Percentiles rank a stretch among this genome's conserved stretches.
Evolutionary conservation across 2,888 invertebrate genomes (phyloP).

Genomic region (Drosophila limbata): DNA sequence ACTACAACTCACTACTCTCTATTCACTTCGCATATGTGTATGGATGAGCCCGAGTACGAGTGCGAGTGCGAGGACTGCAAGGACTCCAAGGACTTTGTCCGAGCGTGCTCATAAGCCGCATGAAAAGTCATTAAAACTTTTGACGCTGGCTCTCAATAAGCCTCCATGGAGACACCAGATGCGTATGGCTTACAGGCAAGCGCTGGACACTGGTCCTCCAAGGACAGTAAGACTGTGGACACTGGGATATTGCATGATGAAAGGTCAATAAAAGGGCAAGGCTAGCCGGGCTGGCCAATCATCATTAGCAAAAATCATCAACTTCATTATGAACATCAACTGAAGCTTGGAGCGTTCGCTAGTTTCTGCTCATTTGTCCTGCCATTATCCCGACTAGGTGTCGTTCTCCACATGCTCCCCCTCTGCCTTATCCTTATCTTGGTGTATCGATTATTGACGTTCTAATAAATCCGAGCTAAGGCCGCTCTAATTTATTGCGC

Average conservation of each 20-base stretch:
- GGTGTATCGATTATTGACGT: conserved; percentile 68
- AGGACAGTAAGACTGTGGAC: not conserved
- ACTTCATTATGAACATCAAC: conserved; percentile 20
- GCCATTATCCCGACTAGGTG: conserved; percentile 27
- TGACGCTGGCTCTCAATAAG: conserved; percentile 50
- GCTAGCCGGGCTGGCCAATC: conserved; percentile 33
- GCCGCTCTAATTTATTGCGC: conserved; percentile 70
- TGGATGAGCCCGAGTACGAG: not conserved
- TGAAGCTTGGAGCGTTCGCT: not conserved
- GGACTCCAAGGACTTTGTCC: conserved; percentile 28
- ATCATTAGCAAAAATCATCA: conserved; percentile 5
- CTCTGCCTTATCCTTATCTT: not conserved
- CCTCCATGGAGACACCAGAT: conserved; percentile 43
- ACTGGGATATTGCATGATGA: conserved; percentile 36
- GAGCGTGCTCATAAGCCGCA: conserved; percentile 61
- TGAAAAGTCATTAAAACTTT: conserved; percentile 78
- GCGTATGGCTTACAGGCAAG: conserved; percentile 16
- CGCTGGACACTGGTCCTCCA: not conserved
- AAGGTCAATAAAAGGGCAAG: conserved; percentile 71
- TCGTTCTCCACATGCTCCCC: conserved; percentile 3
- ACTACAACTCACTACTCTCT: conserved; percentile 6
- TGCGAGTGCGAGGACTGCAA: conserved; percentile 13
- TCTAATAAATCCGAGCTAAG: conserved; percentile 67
- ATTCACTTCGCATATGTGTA: not conserved
- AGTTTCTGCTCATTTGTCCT: conserved; percentile 42